Conservation (phyloP, 2,888 invertebrate species). For the Stenoptilia bipunctidactyla region DNA sequence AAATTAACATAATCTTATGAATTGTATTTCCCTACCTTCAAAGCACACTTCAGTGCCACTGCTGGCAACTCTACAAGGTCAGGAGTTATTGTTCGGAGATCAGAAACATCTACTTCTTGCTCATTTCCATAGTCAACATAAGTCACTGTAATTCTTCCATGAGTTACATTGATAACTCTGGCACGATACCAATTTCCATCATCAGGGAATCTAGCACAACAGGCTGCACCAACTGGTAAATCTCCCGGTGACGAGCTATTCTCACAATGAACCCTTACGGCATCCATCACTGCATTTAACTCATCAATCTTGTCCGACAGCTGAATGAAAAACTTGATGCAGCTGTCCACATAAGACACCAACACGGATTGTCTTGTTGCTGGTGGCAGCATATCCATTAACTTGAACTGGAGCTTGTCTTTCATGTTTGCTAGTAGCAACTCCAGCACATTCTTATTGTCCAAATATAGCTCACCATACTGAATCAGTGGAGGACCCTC, state of each 20-base stretch:
- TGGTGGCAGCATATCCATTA: slow-evolving; percentile 41
- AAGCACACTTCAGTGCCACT: slow-evolving; percentile 82
- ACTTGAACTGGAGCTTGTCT: slow-evolving; percentile 49
- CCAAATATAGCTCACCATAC: slow-evolving; percentile 78
- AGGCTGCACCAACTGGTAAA: slow-evolving; percentile 73
- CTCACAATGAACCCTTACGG: slow-evolving; percentile 73
- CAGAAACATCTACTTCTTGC: slow-evolving; percentile 75
- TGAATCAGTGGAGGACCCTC: slow-evolving; percentile 81
- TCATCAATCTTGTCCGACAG: slow-evolving; percentile 71
- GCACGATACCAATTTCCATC: slow-evolving; percentile 95
- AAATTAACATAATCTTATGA: too few relatives aligned
- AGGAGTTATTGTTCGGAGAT: slow-evolving; percentile 75
- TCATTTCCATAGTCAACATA: slow-evolving; percentile 98
- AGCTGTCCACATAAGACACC: slow-evolving; percentile 78
- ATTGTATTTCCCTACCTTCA: too few relatives aligned
- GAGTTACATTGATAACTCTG: slow-evolving; percentile 74
- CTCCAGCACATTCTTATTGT: slow-evolving; percentile 71
- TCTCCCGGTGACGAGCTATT: slow-evolving; percentile 52
- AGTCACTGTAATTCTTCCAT: slow-evolving; percentile 75
- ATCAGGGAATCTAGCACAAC: slow-evolving; percentile 83
- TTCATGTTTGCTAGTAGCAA: slow-evolving; percentile 56
- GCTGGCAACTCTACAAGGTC: slow-evolving; percentile 76
- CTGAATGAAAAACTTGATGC: slow-evolving; percentile 81
- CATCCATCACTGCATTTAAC: slow-evolving; percentile 76
- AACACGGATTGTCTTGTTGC: slow-evolving; percentile 59